Evolutionary conservation across 2,888 invertebrate genomes (phyloP), one percentile per base, ranked within the genome.

Genomic region (Cacoxenus indagator): DNA sequence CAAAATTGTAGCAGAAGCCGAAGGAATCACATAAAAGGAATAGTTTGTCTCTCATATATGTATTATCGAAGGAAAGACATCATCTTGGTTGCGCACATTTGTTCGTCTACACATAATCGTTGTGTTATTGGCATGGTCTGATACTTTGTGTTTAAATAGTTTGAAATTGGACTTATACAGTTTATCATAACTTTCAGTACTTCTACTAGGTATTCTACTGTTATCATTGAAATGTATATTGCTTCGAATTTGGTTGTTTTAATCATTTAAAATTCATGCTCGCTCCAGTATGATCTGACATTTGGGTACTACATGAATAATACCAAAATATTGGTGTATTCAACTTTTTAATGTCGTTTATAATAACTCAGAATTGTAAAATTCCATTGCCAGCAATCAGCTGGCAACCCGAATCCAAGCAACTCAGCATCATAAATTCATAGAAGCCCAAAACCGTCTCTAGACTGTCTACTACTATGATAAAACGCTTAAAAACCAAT

Each of bases 181-280:
- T 29, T 51, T 51, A 67, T 74, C 77, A 59, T 70, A 70, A 64
- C 64, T 67, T 54, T 72, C 62, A 46, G 71, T 22, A 67, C 67
- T 74, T 51, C 71, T 75, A 69, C 61, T 67, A 51, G 57, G 73
- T 61, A 69, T 62, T 61, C 68, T 72, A 59, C 69, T 67, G 51
- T 78, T 73, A 27, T 78, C 72, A 57, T 73, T 74, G 67, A 74
- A 75, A 70, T 73, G 70, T n/a, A 76, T 61, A 70, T 73, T 70
- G 17, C 54, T 66, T 65, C 64, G 65, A 27, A 70, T 74, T 68
- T 69, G 37, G 11, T 68, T 37, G 65, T 68, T 31, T 70, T 64
- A 19, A 75, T 67, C 65, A 64, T 67, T 66, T 67, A 51, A 67
- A 75, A 73, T 22, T 68, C 69, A 67, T 75, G 59, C 70, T 73